Percentiles rank a stretch among this genome's conserved stretches.
Conservation (phyloP, 2,888 invertebrate genomes). For the Eilema caniola region DNA sequence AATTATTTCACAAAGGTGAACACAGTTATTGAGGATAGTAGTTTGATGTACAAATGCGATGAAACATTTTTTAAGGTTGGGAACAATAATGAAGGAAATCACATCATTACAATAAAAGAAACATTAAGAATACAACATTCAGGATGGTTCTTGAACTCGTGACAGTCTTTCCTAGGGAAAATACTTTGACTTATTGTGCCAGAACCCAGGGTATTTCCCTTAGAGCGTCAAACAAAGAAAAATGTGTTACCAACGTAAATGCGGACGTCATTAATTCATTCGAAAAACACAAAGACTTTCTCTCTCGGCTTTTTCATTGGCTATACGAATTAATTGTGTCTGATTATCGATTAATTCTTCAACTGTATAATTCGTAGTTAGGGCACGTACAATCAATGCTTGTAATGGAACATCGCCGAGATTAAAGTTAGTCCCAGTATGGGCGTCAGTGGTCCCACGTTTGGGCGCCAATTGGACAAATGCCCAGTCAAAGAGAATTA, state of each 20-base stretch:
- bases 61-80: too few relatives aligned
- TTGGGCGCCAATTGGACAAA: conserved; percentile 48
- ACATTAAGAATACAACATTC: neutral
- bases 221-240: neutral
- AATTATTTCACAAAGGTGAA: neutral
- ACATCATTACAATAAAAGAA: too few relatives aligned
- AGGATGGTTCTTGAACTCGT: neutral
- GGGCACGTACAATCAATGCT: conserved; percentile 46
- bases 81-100: too few relatives aligned
- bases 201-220: neutral
- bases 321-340: conserved; percentile 31
- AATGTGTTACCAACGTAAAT: neutral
- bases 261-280: neutral
- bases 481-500: conserved; percentile 42
- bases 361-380: conserved; percentile 38
- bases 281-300: neutral
- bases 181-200: neutral
- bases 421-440: conserved; percentile 35
- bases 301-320: conserved; percentile 15
- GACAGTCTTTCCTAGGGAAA: neutral
- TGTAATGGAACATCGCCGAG: conserved; percentile 33
- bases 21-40: too few relatives aligned
- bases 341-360: conserved; percentile 39
- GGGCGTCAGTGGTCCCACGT: conserved; percentile 16
- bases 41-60: too few relatives aligned